phyloP scores from a whole-genome alignment of 1,140 invertebrate species.

The Meteorus sp. region DNA sequence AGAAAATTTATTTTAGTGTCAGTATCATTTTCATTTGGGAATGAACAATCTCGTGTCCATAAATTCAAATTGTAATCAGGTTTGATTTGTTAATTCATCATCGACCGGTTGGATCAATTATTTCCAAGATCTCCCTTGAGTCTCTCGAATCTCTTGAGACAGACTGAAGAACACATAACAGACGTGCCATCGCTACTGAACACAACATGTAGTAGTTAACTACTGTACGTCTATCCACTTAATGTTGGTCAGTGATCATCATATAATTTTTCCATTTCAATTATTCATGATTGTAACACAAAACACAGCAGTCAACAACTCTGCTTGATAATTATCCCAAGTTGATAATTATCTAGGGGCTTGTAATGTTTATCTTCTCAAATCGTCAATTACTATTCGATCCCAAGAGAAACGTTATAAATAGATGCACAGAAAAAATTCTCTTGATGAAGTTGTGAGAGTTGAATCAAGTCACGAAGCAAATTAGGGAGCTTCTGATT shows the following conservation, averaged over 20 bases:
- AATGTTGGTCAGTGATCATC: conserved; percentile 12
- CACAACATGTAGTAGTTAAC: too few relatives aligned
- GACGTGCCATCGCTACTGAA: too few relatives aligned
- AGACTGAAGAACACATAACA: too few relatives aligned
- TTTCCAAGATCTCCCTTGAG: not conserved
- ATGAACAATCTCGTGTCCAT: not conserved
- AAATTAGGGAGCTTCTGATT: too few relatives aligned
- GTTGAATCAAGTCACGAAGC: not conserved
- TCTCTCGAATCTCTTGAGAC: too few relatives aligned
- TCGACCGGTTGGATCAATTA: not conserved
- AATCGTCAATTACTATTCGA: too few relatives aligned
- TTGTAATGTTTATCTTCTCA: conserved; percentile 7
- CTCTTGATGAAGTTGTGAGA: too few relatives aligned
- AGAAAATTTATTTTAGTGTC: not conserved
- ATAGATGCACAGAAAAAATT: too few relatives aligned
- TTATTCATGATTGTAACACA: conserved; percentile 5
- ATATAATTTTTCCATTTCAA: not conserved
- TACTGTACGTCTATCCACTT: too few relatives aligned
- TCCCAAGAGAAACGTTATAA: too few relatives aligned
- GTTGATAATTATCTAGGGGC: conserved; percentile 24
- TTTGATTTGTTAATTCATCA: not conserved
- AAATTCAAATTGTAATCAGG: not conserved
- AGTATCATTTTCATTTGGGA: not conserved
- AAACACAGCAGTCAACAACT: not conserved
- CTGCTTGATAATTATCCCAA: conserved; percentile 30